These are phyloP conservation scores for Rhyacophila evoluta DNA, from an alignment of 2,888 invertebrate species.

Conservation along the genomic window DNA sequence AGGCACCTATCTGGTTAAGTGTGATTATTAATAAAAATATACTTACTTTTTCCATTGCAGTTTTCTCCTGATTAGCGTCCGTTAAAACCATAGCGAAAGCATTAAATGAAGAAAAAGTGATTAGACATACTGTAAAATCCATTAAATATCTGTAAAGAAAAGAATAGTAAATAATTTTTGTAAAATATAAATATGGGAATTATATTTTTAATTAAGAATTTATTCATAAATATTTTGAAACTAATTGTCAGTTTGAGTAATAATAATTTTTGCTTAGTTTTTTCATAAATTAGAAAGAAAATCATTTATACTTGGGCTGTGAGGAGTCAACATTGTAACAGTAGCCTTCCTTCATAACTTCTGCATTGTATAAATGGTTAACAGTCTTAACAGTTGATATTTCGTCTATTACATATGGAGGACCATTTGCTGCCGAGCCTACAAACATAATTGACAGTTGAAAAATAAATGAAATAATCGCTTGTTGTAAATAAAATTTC, in stretches of 20 bases:
- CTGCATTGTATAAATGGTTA: slow-evolving; percentile 65
- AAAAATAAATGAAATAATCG: too few species aligned
- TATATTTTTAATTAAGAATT: not conserved
- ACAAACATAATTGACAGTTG: too few species aligned
- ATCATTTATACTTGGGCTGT: slow-evolving; percentile 65
- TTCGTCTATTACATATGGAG: slow-evolving; percentile 66
- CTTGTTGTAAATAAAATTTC: too few species aligned
- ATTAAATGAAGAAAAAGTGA: slow-evolving; percentile 34
- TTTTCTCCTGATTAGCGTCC: slow-evolving; percentile 76
- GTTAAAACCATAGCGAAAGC: slow-evolving; percentile 60
- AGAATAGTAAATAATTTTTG: too few species aligned
- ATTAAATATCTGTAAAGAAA: slow-evolving; percentile 27
- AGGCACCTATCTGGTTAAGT: too few species aligned
- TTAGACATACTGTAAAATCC: not conserved
- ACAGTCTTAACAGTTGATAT: slow-evolving; percentile 67
- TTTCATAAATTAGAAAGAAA: too few species aligned
- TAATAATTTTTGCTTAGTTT: too few species aligned
- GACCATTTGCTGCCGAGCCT: slow-evolving; percentile 49
- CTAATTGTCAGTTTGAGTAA: too few species aligned
- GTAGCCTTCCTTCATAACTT: slow-evolving; percentile 67
- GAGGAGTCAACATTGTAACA: slow-evolving; percentile 69
- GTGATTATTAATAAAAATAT: slow-evolving; percentile 17
- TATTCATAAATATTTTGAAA: too few species aligned
- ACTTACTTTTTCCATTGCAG: slow-evolving; percentile 98
- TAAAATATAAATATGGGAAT: not conserved